Conservation (phyloP, 1,140 invertebrate genomes). For the Zeugodacus cucurbitae region DNA sequence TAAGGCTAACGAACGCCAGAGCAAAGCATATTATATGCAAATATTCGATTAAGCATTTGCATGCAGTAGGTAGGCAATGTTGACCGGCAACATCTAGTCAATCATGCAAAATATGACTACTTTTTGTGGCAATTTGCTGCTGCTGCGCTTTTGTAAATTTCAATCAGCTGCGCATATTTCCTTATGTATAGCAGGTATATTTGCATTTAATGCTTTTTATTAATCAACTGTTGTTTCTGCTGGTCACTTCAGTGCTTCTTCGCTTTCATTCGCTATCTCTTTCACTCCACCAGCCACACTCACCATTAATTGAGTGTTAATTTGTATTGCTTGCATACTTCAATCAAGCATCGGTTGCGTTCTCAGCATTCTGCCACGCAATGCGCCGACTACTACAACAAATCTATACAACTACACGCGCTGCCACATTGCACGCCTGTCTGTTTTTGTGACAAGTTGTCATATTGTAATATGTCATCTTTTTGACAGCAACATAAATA, state of each 20-base stretch:
- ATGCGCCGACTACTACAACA: neutral
- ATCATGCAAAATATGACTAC: constrained; percentile 20
- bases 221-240: neutral
- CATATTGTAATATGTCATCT: constrained; percentile 40
- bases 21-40: neutral
- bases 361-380: neutral
- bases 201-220: constrained; percentile 19
- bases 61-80: neutral
- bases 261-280: neutral
- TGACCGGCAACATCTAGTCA: neutral
- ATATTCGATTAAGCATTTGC: neutral
- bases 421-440: constrained; percentile 3
- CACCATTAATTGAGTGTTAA: neutral
- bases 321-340: neutral
- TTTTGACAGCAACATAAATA: constrained; percentile 41
- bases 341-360: neutral
- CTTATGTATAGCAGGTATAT: neutral
- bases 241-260: neutral
- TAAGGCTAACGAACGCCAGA: constrained; percentile 9
- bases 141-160: neutral
- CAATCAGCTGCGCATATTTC: constrained; percentile 29
- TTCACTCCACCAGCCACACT: neutral
- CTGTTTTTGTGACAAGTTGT: constrained; percentile 36
- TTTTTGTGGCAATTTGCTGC: neutral
- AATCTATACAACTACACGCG: neutral